A percentile compares a stretch with the other conserved stretches of the same genome.
Conservation (phyloP, 2,888 invertebrate species). For the Cataglyphis albicans region DNA sequence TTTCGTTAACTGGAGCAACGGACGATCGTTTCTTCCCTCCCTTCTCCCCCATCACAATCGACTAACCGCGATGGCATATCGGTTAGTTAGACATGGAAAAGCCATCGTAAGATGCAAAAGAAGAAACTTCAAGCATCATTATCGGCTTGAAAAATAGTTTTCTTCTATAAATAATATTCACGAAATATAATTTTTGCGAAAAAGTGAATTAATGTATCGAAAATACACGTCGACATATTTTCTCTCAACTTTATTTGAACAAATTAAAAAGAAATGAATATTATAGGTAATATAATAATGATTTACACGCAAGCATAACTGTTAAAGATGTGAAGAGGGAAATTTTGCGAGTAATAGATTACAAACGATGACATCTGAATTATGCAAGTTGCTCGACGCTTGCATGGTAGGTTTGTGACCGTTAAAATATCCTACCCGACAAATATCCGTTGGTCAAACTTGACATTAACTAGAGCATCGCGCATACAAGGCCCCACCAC, state of each 20-base stretch:
- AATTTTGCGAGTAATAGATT: background rate
- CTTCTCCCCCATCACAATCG: slow-evolving; percentile 59
- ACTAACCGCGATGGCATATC: slow-evolving; percentile 4
- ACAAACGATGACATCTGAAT: slow-evolving; percentile 21
- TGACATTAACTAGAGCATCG: slow-evolving; percentile 72
- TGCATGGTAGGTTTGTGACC: slow-evolving; percentile 30
- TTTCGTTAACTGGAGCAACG: slow-evolving; percentile 80
- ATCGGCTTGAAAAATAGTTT: background rate
- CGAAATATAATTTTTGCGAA: background rate
- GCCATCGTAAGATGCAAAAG: background rate
- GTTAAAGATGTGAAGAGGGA: background rate
- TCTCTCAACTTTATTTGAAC: background rate
- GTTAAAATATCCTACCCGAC: slow-evolving; percentile 52
- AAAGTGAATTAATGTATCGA: background rate
- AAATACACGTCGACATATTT: background rate
- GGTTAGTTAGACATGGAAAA: background rate
- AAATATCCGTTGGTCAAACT: slow-evolving; percentile 45
- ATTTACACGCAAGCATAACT: background rate
- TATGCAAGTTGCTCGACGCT: slow-evolving; percentile 2
- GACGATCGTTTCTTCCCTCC: slow-evolving; percentile 32
- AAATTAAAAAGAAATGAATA: slow-evolving; percentile 7
- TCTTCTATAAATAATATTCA: background rate
- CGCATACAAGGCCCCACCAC: slow-evolving; percentile 34
- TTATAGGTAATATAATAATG: background rate
- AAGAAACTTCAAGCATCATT: background rate